Evolutionary conservation across 2,888 invertebrate species (phyloP), one percentile per base, ranked within the genome.

Genomic region (Drosophila prostipennis): DNA sequence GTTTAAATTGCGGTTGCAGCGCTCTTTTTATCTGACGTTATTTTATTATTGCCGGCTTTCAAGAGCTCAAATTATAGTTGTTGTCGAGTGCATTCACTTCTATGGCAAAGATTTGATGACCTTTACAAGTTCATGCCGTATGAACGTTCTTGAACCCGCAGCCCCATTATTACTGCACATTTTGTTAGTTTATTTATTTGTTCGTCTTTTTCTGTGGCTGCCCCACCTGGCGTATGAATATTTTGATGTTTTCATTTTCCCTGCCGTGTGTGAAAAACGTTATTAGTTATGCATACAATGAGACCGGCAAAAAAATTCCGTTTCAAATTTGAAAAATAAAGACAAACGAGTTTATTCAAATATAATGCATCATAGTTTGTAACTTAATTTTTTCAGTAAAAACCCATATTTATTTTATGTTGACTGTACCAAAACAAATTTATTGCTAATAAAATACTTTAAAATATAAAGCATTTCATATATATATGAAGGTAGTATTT

Each of bases 111-210:
- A 74, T 75, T 80, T 56, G 36, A 72, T 76, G 89, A 89, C 89
- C 89, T 89, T 89, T 89, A 72, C 89, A 89, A 89, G 90, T 90
- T 89, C 90, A 89, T 77, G 80, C 57, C 71, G 48, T 80, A 80
- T 49, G 88, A 80, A 84, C 89, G 83, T 87, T 70, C 89, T 87
- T 88, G 87, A 84, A 84, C 89, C 72, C 64, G 14, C 54, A 37
- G 52, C 51, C 49, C 56, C 23, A 54, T 56, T 29, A 49, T 51
- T 19, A 59, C 57, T 48, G 11, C 52, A 64, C 43, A 65, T 45
- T 64, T 64, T 37, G 23, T 40, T 68, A 65, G 55, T 46, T 52
- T 60, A 39, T 32, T 46, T 39, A 34, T 63, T 67, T 65, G 19
- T 26, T 37, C 26, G 49, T 8, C 7, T 42, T 13, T 36, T 16